These are phyloP conservation scores for Antechinus stuartii DNA, from an alignment of 2,113 vertebrate species.

Conservation along the genomic window DNA sequence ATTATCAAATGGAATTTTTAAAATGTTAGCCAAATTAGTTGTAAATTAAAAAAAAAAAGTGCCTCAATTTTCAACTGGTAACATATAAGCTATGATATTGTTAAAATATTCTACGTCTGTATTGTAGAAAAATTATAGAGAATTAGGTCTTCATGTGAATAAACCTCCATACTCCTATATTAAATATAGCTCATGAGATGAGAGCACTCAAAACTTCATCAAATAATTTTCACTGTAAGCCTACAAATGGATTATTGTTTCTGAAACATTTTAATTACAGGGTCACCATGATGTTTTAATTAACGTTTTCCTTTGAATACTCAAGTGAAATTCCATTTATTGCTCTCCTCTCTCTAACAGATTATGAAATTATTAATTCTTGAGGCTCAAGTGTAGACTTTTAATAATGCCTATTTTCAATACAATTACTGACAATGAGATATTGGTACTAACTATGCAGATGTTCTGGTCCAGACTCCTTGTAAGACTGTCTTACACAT, in stretches of 20 bases:
- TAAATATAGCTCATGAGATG: neutral
- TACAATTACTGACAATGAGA: neutral
- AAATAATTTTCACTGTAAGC: constrained; percentile 19
- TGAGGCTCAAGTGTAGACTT: neutral
- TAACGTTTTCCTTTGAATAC: neutral
- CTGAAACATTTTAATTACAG: constrained; percentile 47
- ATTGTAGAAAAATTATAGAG: neutral
- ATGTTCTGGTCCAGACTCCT: neutral
- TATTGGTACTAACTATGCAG: neutral
- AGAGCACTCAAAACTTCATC: neutral
- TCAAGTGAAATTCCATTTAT: neutral
- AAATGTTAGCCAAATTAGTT: neutral
- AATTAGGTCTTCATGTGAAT: neutral
- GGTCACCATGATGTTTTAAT: constrained; percentile 15
- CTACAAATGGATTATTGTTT: neutral
- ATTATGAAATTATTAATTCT: fast-evolving
- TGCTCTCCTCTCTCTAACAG: neutral
- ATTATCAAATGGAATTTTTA: neutral
- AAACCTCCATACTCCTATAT: neutral
- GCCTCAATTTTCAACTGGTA: neutral
- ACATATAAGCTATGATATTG: neutral
- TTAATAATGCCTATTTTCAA: neutral
- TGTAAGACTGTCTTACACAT: fast-evolving
- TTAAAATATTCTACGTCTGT: neutral
- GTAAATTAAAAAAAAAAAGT: neutral